Percentiles rank a stretch among this genome's conserved stretches.
Conservation (phyloP, 2,888 invertebrate species). For the Eupithecia subfuscata region DNA sequence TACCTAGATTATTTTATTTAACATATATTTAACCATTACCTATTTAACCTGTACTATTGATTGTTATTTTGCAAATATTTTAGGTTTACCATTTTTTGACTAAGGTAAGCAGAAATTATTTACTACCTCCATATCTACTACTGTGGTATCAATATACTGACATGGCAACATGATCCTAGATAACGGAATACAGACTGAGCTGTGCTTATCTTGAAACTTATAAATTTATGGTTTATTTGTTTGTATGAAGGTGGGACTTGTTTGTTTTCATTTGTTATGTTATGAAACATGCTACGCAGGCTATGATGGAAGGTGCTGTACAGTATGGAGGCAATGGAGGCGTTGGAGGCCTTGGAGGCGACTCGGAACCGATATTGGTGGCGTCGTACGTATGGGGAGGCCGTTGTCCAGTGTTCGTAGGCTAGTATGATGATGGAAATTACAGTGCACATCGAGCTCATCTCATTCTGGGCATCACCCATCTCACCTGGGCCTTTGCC, state of each 20-base stretch:
- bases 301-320: background rate
- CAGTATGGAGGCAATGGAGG: background rate
- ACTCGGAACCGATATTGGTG: no score
- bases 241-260: background rate
- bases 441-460: no score
- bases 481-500: background rate
- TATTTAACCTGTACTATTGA: background rate
- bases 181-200: background rate
- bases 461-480: no score
- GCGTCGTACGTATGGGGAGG: no score
- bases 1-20: no score
- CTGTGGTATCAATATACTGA: background rate
- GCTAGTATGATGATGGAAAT: background rate
- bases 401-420: no score
- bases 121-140: background rate
- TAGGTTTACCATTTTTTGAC: background rate
- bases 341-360: no score
- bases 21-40: no score
- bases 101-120: background rate
- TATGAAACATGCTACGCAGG: background rate
- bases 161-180: background rate
- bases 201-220: background rate
- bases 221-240: background rate
- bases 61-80: background rate
- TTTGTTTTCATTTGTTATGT: background rate